Percentiles rank a stretch among this genome's conserved stretches.
These are phyloP conservation scores for Pachyuromys duprasi DNA, from an alignment of 2,797 vertebrate species.

Conservation along the genomic window DNA sequence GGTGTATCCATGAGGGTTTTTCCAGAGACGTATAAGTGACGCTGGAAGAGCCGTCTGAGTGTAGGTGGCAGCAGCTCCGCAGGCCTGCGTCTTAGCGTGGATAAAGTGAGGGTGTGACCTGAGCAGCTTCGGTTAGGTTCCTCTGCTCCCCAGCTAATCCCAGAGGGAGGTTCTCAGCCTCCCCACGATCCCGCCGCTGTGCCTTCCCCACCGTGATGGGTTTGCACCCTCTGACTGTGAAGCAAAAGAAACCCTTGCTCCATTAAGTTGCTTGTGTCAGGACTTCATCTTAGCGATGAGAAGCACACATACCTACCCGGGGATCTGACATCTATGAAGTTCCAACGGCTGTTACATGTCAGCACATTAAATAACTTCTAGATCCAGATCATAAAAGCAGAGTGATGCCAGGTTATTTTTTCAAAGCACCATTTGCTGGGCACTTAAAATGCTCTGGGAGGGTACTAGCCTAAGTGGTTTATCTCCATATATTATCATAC, in stretches of 20 bases:
- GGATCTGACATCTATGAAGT: neutral
- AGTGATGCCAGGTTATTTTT: constrained; percentile 42
- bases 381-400: constrained; percentile 44
- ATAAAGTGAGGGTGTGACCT: no score
- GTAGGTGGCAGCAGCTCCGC: neutral
- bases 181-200: accelerated
- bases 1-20: neutral
- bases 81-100: neutral
- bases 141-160: neutral
- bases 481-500: neutral
- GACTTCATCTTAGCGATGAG: neutral
- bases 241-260: neutral
- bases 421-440: constrained; percentile 19
- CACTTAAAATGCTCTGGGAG: neutral
- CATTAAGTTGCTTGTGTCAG: neutral
- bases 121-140: neutral
- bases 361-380: constrained; percentile 46
- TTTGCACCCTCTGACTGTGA: neutral
- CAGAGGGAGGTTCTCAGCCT: neutral
- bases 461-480: neutral
- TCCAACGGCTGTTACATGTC: constrained; percentile 19
- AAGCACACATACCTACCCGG: neutral
- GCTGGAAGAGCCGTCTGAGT: neutral
- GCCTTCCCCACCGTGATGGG: neutral
- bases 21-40: neutral